Conservation (phyloP, 2,113 vertebrate genomes). For the Plestiodon gilberti region DNA sequence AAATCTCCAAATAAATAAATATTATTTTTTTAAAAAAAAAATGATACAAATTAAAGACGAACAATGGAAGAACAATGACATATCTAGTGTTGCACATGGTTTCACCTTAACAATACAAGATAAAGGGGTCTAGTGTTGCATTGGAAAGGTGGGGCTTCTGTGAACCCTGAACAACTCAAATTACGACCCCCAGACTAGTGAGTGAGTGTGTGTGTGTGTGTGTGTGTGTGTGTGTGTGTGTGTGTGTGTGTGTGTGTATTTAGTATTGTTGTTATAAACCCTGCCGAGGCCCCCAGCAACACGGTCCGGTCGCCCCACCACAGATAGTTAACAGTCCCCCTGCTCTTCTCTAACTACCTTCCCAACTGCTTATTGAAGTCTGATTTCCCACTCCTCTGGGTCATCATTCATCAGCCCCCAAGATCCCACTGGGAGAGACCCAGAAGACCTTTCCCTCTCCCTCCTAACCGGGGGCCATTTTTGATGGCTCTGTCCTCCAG, state of each 20-base stretch:
- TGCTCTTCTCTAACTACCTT: conserved; percentile 63
- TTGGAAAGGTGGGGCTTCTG: accelerated
- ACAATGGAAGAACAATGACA: no score
- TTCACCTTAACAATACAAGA: not conserved
- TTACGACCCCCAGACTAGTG: accelerated
- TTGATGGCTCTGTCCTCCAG: conserved; percentile 71
- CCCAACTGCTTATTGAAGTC: conserved; percentile 77
- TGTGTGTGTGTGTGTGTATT: accelerated
- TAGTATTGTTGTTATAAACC: conserved; percentile 3
- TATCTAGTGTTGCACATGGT: no score
- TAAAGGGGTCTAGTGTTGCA: not conserved
- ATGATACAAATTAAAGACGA: not conserved
- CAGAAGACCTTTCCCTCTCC: conserved; percentile 68
- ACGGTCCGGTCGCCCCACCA: conserved; percentile 66
- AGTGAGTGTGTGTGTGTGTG: no score
- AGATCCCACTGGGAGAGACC: conserved; percentile 65
- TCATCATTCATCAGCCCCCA: conserved; percentile 76
- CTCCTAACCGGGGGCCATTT: conserved; percentile 80
- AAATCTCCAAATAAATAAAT: not conserved
- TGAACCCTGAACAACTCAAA: accelerated
- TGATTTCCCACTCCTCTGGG: conserved; percentile 75
- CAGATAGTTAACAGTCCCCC: conserved; percentile 76
- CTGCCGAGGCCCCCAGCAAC: conserved; percentile 55
- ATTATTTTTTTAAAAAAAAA: not conserved
- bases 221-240: not conserved